A percentile compares a stretch with the other conserved stretches of the same genome.
phyloP scores from a whole-genome alignment of 1,140 invertebrate species.

The Drepana arcuata region DNA sequence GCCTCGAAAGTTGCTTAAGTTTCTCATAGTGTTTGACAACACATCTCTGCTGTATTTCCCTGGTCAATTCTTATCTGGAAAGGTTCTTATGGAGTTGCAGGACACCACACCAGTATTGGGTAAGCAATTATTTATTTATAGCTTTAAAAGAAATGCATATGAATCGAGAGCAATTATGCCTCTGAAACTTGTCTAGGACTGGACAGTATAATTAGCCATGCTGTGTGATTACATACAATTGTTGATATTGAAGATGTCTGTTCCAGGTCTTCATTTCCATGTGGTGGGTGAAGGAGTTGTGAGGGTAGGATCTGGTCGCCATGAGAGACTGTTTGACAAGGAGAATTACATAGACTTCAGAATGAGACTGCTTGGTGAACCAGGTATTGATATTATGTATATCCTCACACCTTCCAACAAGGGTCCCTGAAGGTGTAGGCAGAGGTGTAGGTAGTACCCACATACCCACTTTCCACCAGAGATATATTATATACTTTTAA shows the following conservation, averaged over 20 bases:
- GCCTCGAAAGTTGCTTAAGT: conserved; percentile 92
- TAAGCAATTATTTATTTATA: conserved; percentile 25
- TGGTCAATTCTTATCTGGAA: conserved; percentile 91
- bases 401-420: too few species aligned
- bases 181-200: neutral
- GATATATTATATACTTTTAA: too few species aligned
- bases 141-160: neutral
- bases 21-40: conserved; percentile 95
- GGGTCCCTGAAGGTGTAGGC: too few species aligned
- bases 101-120: conserved; percentile 92
- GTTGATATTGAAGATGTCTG: conserved; percentile 3
- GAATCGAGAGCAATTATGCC: neutral
- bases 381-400: conserved; percentile 76
- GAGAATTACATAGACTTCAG: conserved; percentile 97
- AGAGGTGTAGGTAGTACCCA: too few species aligned
- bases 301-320: conserved; percentile 81
- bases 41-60: conserved; percentile 94
- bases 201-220: neutral
- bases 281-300: conserved; percentile 95
- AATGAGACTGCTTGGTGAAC: conserved; percentile 92
- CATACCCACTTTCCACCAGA: too few species aligned
- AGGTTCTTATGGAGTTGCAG: conserved; percentile 92
- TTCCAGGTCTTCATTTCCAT: conserved; percentile 90
- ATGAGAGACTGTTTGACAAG: conserved; percentile 88
- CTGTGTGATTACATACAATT: neutral